Evolutionary conservation across 2,113 vertebrate species (phyloP), one percentile per base, ranked within the genome.

Genomic region (Cygnus atratus): DNA sequence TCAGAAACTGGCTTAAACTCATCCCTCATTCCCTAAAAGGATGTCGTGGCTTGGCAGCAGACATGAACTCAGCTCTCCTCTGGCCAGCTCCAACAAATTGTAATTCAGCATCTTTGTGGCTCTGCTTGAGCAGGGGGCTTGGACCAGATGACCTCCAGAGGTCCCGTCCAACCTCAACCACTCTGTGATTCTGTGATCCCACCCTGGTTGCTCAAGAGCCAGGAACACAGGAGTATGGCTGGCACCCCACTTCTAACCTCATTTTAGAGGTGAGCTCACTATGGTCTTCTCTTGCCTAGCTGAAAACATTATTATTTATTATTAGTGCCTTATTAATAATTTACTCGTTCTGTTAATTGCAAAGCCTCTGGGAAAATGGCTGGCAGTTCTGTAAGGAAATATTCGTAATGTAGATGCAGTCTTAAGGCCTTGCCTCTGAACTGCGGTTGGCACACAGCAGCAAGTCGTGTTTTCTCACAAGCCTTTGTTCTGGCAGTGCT

Each of bases 401-500:
- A 8, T 2, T 3, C 2, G 0, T 1, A 6, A 16, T 0, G 0
- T 25, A 55, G 83, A 7, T 0, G 43, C 2, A 0, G 11, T 5
- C 39, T 8, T 37, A 29, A 31, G 31, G 48, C 35, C 37, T 39
- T 0, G 28, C 31, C 44, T 17, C 43, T 5, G 22, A 26, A 4
- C 83, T 9, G 84, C 2, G 4, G 52, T 15, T 57, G 39, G 83
- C 84, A 15, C 77, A 8, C 35, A 10, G 78, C 88, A 46, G 20
- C 72, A 0, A 55, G 87, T 7, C 24, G 14, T 11, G 82, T 74
- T 28, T 74, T 70, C 83, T 80, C 77, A 29, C 66, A 91, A 88
- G 98, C 95, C 98, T 98, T 98, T 99, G 98, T 98, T 98, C 97
- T 76, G 92, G 97, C 97, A 97, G 94, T 98, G 98, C 98, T 98